These are phyloP conservation scores for Eupithecia insigniata DNA, from an alignment of 2,888 invertebrate genomes.

Conservation along the genomic window DNA sequence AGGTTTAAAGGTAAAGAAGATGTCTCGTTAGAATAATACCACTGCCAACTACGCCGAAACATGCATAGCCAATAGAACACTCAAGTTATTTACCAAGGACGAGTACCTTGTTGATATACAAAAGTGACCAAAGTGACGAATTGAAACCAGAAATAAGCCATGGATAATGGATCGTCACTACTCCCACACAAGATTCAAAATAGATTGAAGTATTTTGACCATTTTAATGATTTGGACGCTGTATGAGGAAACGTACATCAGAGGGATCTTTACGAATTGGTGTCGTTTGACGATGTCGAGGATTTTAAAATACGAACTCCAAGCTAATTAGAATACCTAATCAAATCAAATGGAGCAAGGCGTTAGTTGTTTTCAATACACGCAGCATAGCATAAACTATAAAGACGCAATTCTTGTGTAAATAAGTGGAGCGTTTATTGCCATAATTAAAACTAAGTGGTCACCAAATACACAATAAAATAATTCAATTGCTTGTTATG, in stretches of 20 bases:
- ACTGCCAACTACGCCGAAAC: constrained; percentile 51
- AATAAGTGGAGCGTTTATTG: neutral
- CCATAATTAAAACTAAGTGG: constrained; percentile 15
- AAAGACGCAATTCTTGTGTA: constrained; percentile 8
- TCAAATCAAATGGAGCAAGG: constrained; percentile 35
- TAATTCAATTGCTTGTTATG: constrained; percentile 30
- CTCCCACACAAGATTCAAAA: constrained; percentile 66
- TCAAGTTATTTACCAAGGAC: constrained; percentile 43
- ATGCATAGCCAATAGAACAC: constrained; percentile 17
- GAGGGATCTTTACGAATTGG: constrained; percentile 49
- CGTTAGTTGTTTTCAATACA: constrained; percentile 20
- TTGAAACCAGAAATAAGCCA: constrained; percentile 57
- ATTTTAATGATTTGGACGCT: constrained; percentile 28
- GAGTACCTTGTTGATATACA: constrained; percentile 47
- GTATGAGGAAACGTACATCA: constrained; percentile 30
- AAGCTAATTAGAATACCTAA: constrained; percentile 53
- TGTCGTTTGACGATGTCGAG: constrained; percentile 44
- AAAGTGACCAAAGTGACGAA: constrained; percentile 65
- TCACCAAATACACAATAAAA: constrained; percentile 28
- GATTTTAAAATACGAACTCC: constrained; percentile 28
- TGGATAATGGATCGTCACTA: constrained; percentile 58
- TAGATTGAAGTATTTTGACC: constrained; percentile 49
- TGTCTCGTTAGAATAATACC: constrained; percentile 15
- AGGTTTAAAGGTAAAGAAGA: constrained; percentile 6
- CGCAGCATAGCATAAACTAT: neutral